A percentile compares a stretch with the other conserved stretches of the same genome.
Conservation (phyloP, 2,797 vertebrate genomes). For the Aythya fuligula region DNA sequence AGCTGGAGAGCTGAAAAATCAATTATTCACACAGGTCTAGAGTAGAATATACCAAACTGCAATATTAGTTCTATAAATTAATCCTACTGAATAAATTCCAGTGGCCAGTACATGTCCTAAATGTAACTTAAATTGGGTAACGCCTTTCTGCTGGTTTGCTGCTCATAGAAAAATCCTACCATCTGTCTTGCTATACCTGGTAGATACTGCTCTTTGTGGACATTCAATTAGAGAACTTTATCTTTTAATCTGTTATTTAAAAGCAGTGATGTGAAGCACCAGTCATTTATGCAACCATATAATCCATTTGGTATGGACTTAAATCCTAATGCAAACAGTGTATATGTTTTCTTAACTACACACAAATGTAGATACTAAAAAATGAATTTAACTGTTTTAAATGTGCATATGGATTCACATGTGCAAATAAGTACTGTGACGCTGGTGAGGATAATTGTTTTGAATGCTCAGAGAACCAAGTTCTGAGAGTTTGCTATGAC, state of each 20-base stretch:
- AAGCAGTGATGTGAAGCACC: background rate
- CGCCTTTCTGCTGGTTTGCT: background rate
- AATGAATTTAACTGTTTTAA: background rate
- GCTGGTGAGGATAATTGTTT: rapidly evolving
- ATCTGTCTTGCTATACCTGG: background rate
- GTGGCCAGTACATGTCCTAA: background rate
- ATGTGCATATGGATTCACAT: background rate
- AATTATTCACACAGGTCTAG: background rate
- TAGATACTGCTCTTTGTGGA: background rate
- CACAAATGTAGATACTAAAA: background rate
- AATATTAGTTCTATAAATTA: background rate
- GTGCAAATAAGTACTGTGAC: rapidly evolving
- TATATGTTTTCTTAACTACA: background rate
- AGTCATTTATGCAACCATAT: background rate
- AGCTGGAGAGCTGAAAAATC: background rate
- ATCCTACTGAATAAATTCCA: background rate
- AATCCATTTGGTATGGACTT: background rate
- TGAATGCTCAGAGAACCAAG: background rate
- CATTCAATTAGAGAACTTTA: background rate
- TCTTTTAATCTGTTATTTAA: background rate
- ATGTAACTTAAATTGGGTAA: background rate
- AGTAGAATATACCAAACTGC: rapidly evolving
- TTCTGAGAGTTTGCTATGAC: background rate
- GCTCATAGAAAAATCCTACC: background rate
- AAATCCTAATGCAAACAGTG: too few relatives aligned